Evolutionary conservation across 2,113 vertebrate genomes (phyloP).

Genomic region (Austrofundulus limnaeus): DNA sequence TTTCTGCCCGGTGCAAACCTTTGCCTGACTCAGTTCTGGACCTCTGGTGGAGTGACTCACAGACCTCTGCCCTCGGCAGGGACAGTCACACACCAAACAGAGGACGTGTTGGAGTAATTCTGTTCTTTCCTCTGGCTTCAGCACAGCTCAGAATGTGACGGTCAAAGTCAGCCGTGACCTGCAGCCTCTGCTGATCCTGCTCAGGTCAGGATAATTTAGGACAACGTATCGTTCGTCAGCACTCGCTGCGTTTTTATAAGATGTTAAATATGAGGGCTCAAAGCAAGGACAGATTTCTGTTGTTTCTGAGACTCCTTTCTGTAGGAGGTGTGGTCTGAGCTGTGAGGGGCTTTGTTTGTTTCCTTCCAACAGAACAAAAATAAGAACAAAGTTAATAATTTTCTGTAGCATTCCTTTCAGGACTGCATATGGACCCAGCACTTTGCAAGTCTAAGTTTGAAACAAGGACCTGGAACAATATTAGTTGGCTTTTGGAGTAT

Average conservation of each 20-base stretch:
- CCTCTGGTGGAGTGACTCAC: constrained; percentile 26
- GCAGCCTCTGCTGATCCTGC: constrained; percentile 23
- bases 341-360: too few relatives aligned
- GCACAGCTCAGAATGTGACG: constrained; percentile 15
- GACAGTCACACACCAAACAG: constrained; percentile 11
- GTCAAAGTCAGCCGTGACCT: constrained; percentile 51
- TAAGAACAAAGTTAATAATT: too few relatives aligned
- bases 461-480: too few relatives aligned
- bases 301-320: not conserved
- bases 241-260: not conserved
- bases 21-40: constrained; percentile 2
- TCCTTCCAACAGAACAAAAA: too few relatives aligned
- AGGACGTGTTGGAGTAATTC: constrained; percentile 13
- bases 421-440: too few relatives aligned
- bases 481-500: too few relatives aligned
- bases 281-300: not conserved
- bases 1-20: not conserved
- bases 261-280: not conserved
- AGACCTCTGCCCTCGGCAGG: not conserved
- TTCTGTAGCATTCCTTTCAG: too few relatives aligned
- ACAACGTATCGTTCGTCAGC: too few relatives aligned
- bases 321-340: too few relatives aligned
- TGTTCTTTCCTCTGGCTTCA: constrained; percentile 16
- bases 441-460: too few relatives aligned
- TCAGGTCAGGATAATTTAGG: too few relatives aligned